These are phyloP conservation scores for Chloroceryle aenea DNA, from an alignment of 2,113 vertebrate species.

Conservation along the genomic window DNA sequence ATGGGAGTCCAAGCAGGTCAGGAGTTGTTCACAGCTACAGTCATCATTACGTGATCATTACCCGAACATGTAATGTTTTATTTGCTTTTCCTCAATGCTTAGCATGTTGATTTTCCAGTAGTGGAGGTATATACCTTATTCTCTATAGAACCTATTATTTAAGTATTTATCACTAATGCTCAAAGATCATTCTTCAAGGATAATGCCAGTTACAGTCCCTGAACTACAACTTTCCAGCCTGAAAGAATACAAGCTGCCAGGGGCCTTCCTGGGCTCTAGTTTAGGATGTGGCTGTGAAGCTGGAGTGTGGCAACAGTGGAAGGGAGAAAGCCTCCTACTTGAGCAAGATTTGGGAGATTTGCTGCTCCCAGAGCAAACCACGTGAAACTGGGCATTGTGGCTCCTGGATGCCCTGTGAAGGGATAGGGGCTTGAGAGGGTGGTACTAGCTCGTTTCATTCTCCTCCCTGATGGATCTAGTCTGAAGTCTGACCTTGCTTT, in stretches of 20 bases:
- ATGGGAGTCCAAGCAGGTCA: not conserved
- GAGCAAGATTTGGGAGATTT: not conserved
- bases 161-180: not conserved
- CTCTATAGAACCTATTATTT: not conserved
- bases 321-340: not conserved
- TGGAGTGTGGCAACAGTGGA: not conserved
- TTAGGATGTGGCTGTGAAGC: not conserved
- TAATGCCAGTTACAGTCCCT: not conserved
- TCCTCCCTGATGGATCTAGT: not conserved
- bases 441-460: not conserved
- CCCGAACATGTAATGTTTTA: no score
- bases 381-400: not conserved
- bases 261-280: not conserved
- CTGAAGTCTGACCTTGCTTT: not conserved
- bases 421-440: not conserved
- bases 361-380: accelerated
- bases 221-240: not conserved
- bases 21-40: not conserved
- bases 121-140: not conserved
- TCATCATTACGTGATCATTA: no score
- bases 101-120: accelerated
- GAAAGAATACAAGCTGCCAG: not conserved
- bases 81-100: not conserved
- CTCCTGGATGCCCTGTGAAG: not conserved
- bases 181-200: accelerated